These are phyloP conservation scores for Pocillopora grandis DNA, from an alignment of 92 coral and sea anemone species.

Conservation along the genomic window DNA sequence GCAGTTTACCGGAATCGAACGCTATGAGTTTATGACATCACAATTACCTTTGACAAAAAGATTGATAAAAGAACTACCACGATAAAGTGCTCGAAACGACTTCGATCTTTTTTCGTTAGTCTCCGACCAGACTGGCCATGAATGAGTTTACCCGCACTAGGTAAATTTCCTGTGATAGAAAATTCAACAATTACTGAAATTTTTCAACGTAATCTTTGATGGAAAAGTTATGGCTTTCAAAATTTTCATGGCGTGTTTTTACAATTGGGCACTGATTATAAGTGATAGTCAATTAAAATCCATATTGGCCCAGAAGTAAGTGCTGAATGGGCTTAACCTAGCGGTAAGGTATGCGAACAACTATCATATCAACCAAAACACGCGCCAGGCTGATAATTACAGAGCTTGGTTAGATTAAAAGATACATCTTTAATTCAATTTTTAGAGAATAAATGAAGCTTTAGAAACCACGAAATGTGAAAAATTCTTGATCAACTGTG, in stretches of 20 bases:
- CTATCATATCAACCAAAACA: neutral
- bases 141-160: too few species aligned
- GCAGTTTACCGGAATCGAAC: too few species aligned
- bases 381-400: neutral
- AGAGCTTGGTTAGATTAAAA: neutral
- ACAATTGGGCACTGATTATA: neutral
- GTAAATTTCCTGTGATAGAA: too few species aligned
- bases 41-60: too few species aligned
- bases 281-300: neutral
- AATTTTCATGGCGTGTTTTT: neutral
- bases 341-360: constrained; percentile 27
- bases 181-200: too few species aligned
- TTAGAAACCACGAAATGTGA: neutral
- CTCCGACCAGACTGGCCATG: too few species aligned
- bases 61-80: too few species aligned
- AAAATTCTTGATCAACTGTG: neutral
- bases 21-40: too few species aligned
- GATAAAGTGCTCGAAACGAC: too few species aligned
- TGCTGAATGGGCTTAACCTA: neutral
- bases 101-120: too few species aligned
- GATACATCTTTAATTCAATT: neutral
- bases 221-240: too few species aligned
- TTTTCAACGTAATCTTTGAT: too few species aligned
- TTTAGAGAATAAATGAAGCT: neutral
- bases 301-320: neutral